A percentile compares a stretch with the other conserved stretches of the same genome.
Conservation (phyloP, 2,113 vertebrate genomes). For the Archocentrus centrarchus region DNA sequence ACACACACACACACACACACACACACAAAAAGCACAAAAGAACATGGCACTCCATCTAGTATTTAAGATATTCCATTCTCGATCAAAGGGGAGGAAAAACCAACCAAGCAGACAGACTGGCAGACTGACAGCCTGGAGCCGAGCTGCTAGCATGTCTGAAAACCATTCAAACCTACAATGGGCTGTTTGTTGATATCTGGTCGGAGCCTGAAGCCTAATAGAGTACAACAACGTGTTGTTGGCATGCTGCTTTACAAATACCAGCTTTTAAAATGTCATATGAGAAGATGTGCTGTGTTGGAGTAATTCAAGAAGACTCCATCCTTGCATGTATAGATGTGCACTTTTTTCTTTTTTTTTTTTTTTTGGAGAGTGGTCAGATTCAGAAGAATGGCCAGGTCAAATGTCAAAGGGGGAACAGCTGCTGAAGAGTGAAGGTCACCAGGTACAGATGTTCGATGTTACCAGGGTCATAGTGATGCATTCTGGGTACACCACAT, state of each 20-base stretch:
- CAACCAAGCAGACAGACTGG: slow-evolving; percentile 1
- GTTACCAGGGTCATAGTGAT: slow-evolving; percentile 71
- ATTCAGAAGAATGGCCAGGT: slow-evolving; percentile 49
- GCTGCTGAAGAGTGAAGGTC: slow-evolving; percentile 70
- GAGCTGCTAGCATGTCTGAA: slow-evolving; percentile 13
- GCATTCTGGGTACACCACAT: slow-evolving; percentile 70
- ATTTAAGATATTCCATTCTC: neutral
- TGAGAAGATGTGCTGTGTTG: slow-evolving; percentile 25
- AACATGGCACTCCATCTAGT: neutral
- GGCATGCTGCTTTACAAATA: slow-evolving; percentile 54
- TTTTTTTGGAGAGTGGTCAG: slow-evolving; percentile 39
- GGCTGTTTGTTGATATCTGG: neutral
- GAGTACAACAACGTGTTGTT: slow-evolving; percentile 13
- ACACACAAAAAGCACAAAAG: neutral
- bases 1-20: neutral
- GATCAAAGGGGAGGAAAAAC: neutral
- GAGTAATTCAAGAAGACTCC: slow-evolving; percentile 44
- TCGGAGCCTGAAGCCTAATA: slow-evolving; percentile 11
- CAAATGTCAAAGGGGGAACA: slow-evolving; percentile 63
- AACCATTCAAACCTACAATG: neutral
- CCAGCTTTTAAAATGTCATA: slow-evolving; percentile 38
- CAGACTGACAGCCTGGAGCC: slow-evolving; percentile 7
- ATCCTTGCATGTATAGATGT: slow-evolving; percentile 19
- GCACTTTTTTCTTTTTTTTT: neutral
- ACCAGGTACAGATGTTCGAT: slow-evolving; percentile 79